Conservation (phyloP, 2,888 invertebrate species). For the Platycnemis pennipes region DNA sequence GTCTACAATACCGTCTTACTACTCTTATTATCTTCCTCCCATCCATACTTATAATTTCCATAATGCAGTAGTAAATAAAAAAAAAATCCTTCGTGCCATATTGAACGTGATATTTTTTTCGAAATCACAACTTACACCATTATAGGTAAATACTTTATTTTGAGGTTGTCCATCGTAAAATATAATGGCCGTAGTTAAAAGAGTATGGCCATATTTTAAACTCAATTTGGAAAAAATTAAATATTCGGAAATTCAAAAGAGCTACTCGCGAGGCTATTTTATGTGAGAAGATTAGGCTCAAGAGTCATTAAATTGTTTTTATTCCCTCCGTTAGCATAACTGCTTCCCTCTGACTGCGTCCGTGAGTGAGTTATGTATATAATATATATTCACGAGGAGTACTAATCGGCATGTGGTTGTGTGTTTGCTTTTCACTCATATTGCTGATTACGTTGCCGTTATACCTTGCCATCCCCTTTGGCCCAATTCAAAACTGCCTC, state of each 20-base stretch:
- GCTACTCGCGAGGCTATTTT: background rate
- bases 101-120: background rate
- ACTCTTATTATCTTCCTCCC: background rate
- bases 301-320: background rate
- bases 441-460: background rate
- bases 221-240: background rate
- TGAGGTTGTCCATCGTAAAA: background rate
- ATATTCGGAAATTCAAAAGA: background rate
- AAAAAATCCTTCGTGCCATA: too few species aligned
- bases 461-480: background rate
- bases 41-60: background rate
- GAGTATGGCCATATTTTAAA: background rate
- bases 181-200: background rate
- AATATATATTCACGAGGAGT: background rate
- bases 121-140: background rate
- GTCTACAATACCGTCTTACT: too few species aligned
- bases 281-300: background rate
- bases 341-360: background rate
- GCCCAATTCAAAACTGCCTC: background rate
- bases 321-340: background rate
- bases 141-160: background rate
- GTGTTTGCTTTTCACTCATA: background rate
- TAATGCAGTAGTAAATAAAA: too few species aligned
- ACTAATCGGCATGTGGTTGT: background rate
- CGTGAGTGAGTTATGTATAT: background rate